phyloP scores from a whole-genome alignment of 2,888 invertebrate genomes.

The Trilocha varians region DNA sequence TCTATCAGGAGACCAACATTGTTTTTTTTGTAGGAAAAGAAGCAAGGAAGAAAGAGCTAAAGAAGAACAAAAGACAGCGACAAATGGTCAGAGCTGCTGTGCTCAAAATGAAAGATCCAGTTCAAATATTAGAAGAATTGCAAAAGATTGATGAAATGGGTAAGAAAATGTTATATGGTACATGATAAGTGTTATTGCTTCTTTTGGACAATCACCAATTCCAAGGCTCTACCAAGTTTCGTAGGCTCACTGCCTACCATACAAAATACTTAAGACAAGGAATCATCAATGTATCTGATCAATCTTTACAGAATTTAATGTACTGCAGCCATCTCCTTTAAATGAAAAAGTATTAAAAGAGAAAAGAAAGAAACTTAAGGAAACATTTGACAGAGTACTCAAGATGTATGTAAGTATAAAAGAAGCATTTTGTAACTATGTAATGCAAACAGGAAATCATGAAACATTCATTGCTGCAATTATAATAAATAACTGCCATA shows the following conservation, averaged over 20 bases:
- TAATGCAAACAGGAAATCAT: too few relatives aligned
- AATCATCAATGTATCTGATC: too few relatives aligned
- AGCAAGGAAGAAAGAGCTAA: conserved; percentile 96
- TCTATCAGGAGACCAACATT: background rate
- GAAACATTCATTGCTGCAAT: too few relatives aligned
- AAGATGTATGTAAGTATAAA: conserved; percentile 91
- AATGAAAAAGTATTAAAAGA: conserved; percentile 98
- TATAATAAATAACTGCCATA: too few relatives aligned
- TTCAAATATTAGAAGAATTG: conserved; percentile 94
- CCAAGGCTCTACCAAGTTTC: too few relatives aligned
- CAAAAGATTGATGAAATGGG: conserved; percentile 99
- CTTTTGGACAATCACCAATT: too few relatives aligned
- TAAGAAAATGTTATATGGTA: conserved; percentile 40
- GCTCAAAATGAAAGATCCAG: conserved; percentile 97
- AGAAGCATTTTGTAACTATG: too few relatives aligned
- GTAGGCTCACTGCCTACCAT: too few relatives aligned
- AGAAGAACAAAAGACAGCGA: conserved; percentile 98
- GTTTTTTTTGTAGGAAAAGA: conserved; percentile 83
- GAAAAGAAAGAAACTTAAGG: conserved; percentile 94
- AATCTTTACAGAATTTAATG: conserved; percentile 88
- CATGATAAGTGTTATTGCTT: too few relatives aligned
- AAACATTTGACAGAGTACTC: conserved; percentile 94
- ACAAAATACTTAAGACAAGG: too few relatives aligned
- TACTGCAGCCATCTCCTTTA: conserved; percentile 92
- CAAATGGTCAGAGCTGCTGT: conserved; percentile 97